Evolutionary conservation across 2,113 vertebrate species (phyloP), one percentile per base, ranked within the genome.

Genomic region (Vimba vimba): DNA sequence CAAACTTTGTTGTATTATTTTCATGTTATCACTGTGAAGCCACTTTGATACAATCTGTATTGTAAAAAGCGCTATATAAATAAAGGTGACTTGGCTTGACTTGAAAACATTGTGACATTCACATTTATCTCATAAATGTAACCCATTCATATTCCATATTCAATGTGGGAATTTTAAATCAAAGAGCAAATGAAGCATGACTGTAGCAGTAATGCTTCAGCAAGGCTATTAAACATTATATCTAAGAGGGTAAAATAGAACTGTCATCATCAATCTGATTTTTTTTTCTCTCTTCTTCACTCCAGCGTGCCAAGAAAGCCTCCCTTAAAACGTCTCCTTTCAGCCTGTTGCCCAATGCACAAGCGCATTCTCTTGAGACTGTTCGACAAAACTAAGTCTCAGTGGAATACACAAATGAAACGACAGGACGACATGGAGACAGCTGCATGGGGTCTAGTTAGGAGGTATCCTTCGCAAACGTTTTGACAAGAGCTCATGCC

Each of bases 351-450:
- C 64, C 47, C 45, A n/a, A 52, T 33, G 64, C 80, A 39, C 27
- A 52, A 33, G 64, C 12, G 80, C 30, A 43, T 33, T 50, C 60
- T 82, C 47, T 55, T 15, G 47, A 82, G 80, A 50, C 45, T 33
- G 45, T 81, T 66, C 45, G 60, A 81, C 43, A 69, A 55, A 68
- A 47, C 57, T 27, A 62, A 23, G 64, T 69, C 80, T 69, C 64
- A 39, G 27, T 36, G 64, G 80, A 71, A 55, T 55, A 36, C 80
- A 71, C 47, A 82, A 68, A 68, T 50, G 17, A 66, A 81, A 50
- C 21, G 39, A 50, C 23, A n/a, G 57, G 21, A 36, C 36, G 33
- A 45, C 25, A 82, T 10, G 62, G 43, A 82, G 43, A 43, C 79
- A 50, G 13, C 79, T 5, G 15, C 78, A 80, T 21, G 36, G 36